Conservation (phyloP, 2,797 vertebrate species). For the Mus spretus region DNA sequence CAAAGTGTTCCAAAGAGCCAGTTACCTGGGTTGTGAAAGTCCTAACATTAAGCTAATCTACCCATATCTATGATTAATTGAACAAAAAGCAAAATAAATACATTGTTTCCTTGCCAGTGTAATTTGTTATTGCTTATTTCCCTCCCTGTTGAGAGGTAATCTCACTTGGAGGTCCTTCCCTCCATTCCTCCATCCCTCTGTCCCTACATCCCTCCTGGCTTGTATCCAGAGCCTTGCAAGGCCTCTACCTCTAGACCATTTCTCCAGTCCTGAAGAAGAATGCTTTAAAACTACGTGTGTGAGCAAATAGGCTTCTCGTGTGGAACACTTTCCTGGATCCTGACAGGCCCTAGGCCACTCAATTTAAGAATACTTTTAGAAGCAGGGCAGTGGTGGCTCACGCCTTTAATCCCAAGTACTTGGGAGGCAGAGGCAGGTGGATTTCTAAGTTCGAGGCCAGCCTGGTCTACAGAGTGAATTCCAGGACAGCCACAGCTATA, state of each 20-base stretch:
- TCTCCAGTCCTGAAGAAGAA: background rate
- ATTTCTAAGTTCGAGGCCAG: no score
- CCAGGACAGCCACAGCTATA: no score
- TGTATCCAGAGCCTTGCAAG: background rate
- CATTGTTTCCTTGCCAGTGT: background rate
- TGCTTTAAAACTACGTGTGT: background rate
- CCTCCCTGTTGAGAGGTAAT: background rate
- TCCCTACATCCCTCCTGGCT: background rate
- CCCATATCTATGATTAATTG: background rate
- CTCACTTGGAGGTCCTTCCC: background rate
- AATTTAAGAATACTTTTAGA: background rate
- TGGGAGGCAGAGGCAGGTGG: no score
- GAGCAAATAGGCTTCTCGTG: background rate
- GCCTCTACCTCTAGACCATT: background rate
- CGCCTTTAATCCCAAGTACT: no score
- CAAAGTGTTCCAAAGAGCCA: background rate
- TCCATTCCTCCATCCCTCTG: no score
- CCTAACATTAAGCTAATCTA: background rate
- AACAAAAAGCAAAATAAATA: background rate
- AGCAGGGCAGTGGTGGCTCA: no score
- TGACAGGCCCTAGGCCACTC: background rate
- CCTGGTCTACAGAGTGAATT: no score
- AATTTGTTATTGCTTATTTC: background rate
- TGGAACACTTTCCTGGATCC: background rate
- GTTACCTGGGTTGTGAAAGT: background rate